Base-by-base conservation (phyloP, 2,888 invertebrate species). In the Limnephilus lunatus region DNA sequence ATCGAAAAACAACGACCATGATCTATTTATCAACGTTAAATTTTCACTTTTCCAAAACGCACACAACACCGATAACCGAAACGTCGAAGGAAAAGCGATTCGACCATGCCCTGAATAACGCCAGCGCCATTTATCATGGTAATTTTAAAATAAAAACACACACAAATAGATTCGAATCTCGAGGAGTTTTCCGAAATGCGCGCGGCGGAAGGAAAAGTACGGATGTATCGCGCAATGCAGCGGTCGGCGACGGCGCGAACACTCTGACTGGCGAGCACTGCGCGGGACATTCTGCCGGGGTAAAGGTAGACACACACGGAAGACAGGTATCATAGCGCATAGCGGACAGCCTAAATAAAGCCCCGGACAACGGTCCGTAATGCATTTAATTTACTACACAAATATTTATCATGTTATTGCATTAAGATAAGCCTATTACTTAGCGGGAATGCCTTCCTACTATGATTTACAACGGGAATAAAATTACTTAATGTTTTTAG, bases 181-280 rank as follows among this genome's bases (percentile, higher is more conserved):
- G 90, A 85, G 80, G 68, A 53, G 53, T 90, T 91, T n/a, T 81
- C 32, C 81, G 85, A 91, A 19, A 32, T 39, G 83, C 88, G 91
- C 91, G 91, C 89, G 89, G 53, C 88, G 89, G 91, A 91, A 82
- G 89, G 91, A 89, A 91, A 91, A 91, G 30, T 31, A 31, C 68
- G 91, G 89, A 91, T 91, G 89, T 91, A 89, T 85, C 91, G 91
- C 91, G 91, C 91, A 91, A 89, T 68, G 89, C 91, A 83, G 83
- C 83, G 82, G 91, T 39, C 88, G 91, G 89, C 88, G 83, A 89
- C 91, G 91, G 91, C 88, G 82, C 89, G 25, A 89, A 83, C 83
- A 89, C 91, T 91, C 31, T 82, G 82, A 39, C 39, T 30, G 68
- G 88, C 39, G 87, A n/a, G 68, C 87, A 12, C 31, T 53, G 68